Conservation (phyloP, 2,113 vertebrate genomes). For the Nesospiza acunhae region DNA sequence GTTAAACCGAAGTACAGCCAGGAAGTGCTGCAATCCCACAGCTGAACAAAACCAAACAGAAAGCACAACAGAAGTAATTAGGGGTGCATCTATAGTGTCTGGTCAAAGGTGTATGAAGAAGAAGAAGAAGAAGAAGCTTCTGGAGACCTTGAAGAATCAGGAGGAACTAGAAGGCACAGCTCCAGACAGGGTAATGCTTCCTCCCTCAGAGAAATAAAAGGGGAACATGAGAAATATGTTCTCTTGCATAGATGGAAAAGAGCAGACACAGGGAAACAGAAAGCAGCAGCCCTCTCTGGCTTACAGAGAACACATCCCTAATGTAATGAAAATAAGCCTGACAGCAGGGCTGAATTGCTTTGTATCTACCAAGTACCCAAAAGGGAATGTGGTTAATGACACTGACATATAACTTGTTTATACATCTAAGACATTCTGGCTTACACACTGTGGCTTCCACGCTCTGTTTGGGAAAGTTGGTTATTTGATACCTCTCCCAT, state of each 20-base stretch:
- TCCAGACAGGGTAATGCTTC: neutral
- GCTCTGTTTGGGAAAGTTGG: neutral
- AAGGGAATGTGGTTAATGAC: neutral
- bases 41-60: neutral
- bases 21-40: neutral
- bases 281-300: neutral
- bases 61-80: neutral
- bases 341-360: neutral
- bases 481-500: neutral
- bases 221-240: neutral
- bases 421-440: neutral
- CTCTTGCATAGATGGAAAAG: neutral
- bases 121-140: neutral
- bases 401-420: neutral
- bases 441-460: neutral
- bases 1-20: constrained; percentile 12
- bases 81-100: neutral
- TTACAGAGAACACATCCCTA: neutral
- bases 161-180: neutral
- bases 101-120: neutral
- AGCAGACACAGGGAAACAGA: neutral
- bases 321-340: neutral
- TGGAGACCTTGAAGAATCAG: neutral
- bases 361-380: neutral
- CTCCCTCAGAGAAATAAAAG: neutral